Base-by-base conservation (phyloP, 2,113 vertebrate genomes). In the Ammospiza nelsoni region DNA sequence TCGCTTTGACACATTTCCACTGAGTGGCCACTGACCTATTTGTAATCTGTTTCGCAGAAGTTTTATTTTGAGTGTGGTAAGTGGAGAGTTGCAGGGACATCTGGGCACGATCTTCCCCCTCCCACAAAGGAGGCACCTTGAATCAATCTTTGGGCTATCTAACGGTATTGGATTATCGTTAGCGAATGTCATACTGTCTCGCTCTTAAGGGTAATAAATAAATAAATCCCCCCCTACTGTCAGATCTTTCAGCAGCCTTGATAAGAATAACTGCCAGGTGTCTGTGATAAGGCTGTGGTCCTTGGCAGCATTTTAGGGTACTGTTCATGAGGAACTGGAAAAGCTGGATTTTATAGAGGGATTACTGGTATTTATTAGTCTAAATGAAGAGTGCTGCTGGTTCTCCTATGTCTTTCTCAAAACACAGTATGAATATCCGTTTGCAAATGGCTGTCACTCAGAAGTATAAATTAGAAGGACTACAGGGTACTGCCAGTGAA, bases 201-300 rank as follows among this genome's bases (percentile, higher is more conserved):
- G 57, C 44, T 90, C 65, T 63, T 84, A 61, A 52, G 65, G 28
- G 52, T 75, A 59, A 63, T 81, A 93, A 86, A 63, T 81, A 93
- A 90, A 84, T 78, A 81, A 92, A 44, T 78, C 37, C 35, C 29
- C 31, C 74, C 28, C 59, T 58, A 58, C 46, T 78, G 39, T 61
- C 79, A 88, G 63, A 71, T 44, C 85, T 90, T 95, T 75, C 83
- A 90, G 65, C 43, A 52, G 63, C 68, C 43, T 92, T 89, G 48
- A 46, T 41, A 74, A 71, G 52, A 86, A 19, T 54, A 89, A 84
- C 48, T 61, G 44, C 33, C 49, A 61, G 87, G 87, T 84, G 46
- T 87, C 69, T 78, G 27, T 1, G 2, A 67, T 63, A 83, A 86
- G 46, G 13, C 37, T 8, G 3, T n/a, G 37, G 33, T 69, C 59